These are phyloP conservation scores for Pogona vitticeps DNA, from an alignment of 2,113 vertebrate species.

Conservation along the genomic window DNA sequence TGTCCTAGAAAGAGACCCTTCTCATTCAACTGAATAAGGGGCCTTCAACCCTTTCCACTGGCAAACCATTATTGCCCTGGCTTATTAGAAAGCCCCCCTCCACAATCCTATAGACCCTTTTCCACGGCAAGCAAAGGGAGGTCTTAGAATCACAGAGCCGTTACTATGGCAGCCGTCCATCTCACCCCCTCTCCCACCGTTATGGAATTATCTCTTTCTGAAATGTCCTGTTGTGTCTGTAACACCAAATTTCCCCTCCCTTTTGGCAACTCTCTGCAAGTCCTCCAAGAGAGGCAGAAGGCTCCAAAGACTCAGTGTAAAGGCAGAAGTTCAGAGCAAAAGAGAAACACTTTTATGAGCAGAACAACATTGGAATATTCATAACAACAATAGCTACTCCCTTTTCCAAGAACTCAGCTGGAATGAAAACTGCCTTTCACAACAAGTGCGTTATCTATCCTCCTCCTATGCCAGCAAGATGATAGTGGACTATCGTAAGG, in stretches of 20 bases:
- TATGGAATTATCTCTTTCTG: slow-evolving; percentile 73
- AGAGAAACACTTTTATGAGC: slow-evolving; percentile 43
- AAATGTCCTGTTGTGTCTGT: slow-evolving; percentile 77
- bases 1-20: slow-evolving; percentile 75
- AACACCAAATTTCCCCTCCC: slow-evolving; percentile 49
- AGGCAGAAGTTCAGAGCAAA: slow-evolving; percentile 13
- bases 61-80: slow-evolving; percentile 65
- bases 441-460: slow-evolving; percentile 43
- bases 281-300: slow-evolving; percentile 60
- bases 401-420: slow-evolving; percentile 61
- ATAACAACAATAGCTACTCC: slow-evolving; percentile 41
- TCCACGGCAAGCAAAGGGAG: slow-evolving; percentile 53
- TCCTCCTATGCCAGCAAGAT: slow-evolving; percentile 59
- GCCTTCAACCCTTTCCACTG: slow-evolving; percentile 68
- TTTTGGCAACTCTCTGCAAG: slow-evolving; percentile 62
- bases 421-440: slow-evolving; percentile 67
- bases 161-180: slow-evolving; percentile 84
- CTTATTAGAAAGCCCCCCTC: slow-evolving; percentile 44
- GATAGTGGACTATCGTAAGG: slow-evolving; percentile 61
- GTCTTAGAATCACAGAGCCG: slow-evolving; percentile 62
- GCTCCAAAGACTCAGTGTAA: slow-evolving; percentile 64
- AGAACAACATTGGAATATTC: slow-evolving; percentile 72
- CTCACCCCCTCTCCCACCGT: slow-evolving; percentile 56
- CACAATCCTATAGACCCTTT: slow-evolving; percentile 59
- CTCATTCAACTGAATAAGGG: slow-evolving; percentile 65